Base-by-base conservation (phyloP, 2,888 invertebrate species). In the Lasius platythorax region DNA sequence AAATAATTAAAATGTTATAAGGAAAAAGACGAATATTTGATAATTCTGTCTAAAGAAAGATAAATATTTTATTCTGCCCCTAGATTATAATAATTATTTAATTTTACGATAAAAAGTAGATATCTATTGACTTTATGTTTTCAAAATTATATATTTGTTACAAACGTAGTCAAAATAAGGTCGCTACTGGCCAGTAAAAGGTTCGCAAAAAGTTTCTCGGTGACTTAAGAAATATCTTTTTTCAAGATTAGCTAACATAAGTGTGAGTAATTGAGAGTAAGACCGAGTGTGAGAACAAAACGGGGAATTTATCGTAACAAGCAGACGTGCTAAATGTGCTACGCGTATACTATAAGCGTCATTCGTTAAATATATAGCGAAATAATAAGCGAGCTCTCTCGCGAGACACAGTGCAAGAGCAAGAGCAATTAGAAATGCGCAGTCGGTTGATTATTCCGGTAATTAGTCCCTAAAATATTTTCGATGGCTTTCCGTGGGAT, bases 401-500 rank as follows among this genome's bases (percentile, higher is more conserved):
- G 18, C 8, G 4, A 78, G 28, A 12, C 4, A 23, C 33, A 33
- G 37, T 37, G 37, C 37, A 28, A 23, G 23, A 43, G 30, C 23
- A 23, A 3, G 12, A 46, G 12, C 8, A n/a, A 18, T 50, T 50
- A 50, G n/a, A 50, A 50, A 18, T 37, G 8, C 8, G 8, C 67
- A 15, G 8, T 58, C 67, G 30, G 40, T 43, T 67, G 0, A 56
- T 37, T 37, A 37, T 37, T 5, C 40, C 3, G 56, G 15, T 68
- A 68, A 78, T 78, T 78, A 78, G 43, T 15, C 30, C 30, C 56
- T n/a, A 43, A 74, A 82, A 73, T 50, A 72, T 86, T 83, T 88
- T 56, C 64, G 66, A 88, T 85, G 82, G 33, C 64, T 88, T 88
- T 88, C 88, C 88, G 88, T 53, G 78, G 40, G 63, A 81, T 72